Evolutionary conservation across 2,888 invertebrate species (phyloP).

Genomic region (Lithophane semibrunnea): DNA sequence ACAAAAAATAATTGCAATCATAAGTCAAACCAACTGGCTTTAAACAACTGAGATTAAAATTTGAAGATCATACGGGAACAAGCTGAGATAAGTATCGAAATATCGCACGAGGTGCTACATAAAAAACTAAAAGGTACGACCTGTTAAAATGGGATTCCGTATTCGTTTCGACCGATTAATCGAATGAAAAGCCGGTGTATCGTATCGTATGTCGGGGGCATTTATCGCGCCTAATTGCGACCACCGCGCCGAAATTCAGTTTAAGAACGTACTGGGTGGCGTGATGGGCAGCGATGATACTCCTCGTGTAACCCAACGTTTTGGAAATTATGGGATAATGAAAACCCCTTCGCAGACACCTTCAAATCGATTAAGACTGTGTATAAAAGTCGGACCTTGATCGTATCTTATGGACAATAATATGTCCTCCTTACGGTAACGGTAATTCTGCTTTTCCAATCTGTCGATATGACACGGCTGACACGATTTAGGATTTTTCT

Average conservation of each 20-base stretch:
- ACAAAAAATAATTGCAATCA: slow-evolving; percentile 42
- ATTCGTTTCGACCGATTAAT: slow-evolving; percentile 85
- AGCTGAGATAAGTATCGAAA: slow-evolving; percentile 74
- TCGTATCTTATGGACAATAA: slow-evolving; percentile 41
- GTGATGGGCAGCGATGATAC: slow-evolving; percentile 78
- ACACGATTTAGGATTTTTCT: neutral
- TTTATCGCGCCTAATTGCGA: slow-evolving; percentile 89
- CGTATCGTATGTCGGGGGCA: slow-evolving; percentile 81
- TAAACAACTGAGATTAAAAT: slow-evolving; percentile 62
- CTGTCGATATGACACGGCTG: neutral
- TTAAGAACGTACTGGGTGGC: slow-evolving; percentile 83
- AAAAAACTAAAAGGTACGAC: slow-evolving; percentile 84
- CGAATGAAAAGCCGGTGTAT: slow-evolving; percentile 83
- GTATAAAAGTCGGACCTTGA: slow-evolving; percentile 34
- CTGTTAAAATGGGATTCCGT: slow-evolving; percentile 84
- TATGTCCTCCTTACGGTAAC: slow-evolving; percentile 27
- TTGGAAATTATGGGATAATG: slow-evolving; percentile 64
- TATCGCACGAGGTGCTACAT: slow-evolving; percentile 80
- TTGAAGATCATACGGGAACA: slow-evolving; percentile 65
- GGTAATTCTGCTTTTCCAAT: slow-evolving; percentile 4
- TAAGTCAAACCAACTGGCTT: slow-evolving; percentile 49
- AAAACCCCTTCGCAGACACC: slow-evolving; percentile 43
- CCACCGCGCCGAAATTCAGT: slow-evolving; percentile 83
- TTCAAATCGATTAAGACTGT: slow-evolving; percentile 43
- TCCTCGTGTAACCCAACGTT: slow-evolving; percentile 68